phyloP scores from a whole-genome alignment of 2,113 vertebrate species.

The Oryzias javanicus region DNA sequence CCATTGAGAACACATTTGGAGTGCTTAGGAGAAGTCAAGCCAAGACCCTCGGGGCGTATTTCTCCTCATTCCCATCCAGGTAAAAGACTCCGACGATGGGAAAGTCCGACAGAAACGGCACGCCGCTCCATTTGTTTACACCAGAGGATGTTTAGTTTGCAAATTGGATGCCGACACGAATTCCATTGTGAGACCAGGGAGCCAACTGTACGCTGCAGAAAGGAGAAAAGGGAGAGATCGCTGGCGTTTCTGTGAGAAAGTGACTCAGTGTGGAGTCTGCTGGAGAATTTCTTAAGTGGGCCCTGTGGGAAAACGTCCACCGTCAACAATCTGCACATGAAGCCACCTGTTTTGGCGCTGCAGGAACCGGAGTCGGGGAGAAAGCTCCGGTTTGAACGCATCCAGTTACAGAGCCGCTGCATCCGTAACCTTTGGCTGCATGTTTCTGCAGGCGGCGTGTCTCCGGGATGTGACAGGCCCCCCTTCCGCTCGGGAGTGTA shows the following conservation, averaged over 20 bases:
- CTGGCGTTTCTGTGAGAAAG: slow-evolving; percentile 29
- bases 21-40: slow-evolving; percentile 17
- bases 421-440: slow-evolving; percentile 28
- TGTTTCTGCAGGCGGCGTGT: slow-evolving; percentile 35
- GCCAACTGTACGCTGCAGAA: slow-evolving; percentile 14
- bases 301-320: slow-evolving; percentile 56
- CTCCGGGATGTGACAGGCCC: slow-evolving; percentile 48
- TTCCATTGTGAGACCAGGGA: slow-evolving; percentile 46
- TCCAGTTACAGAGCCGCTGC: slow-evolving; percentile 27
- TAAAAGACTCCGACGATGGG: slow-evolving; percentile 44
- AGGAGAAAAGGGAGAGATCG: background rate
- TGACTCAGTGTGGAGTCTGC: slow-evolving; percentile 32
- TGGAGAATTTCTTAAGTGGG: slow-evolving; percentile 59
- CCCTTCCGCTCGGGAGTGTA: slow-evolving; percentile 58
- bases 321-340: slow-evolving; percentile 59
- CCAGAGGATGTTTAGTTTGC: slow-evolving; percentile 67
- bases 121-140: slow-evolving; percentile 45
- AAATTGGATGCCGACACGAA: slow-evolving; percentile 50
- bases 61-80: slow-evolving; percentile 49
- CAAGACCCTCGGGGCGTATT: slow-evolving; percentile 40
- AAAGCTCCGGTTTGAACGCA: background rate
- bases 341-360: slow-evolving; percentile 42
- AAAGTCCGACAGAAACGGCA: slow-evolving; percentile 30
- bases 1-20: slow-evolving; percentile 6
- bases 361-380: background rate